phyloP scores from a whole-genome alignment of 2,888 invertebrate genomes.

The Morpho helenor region DNA sequence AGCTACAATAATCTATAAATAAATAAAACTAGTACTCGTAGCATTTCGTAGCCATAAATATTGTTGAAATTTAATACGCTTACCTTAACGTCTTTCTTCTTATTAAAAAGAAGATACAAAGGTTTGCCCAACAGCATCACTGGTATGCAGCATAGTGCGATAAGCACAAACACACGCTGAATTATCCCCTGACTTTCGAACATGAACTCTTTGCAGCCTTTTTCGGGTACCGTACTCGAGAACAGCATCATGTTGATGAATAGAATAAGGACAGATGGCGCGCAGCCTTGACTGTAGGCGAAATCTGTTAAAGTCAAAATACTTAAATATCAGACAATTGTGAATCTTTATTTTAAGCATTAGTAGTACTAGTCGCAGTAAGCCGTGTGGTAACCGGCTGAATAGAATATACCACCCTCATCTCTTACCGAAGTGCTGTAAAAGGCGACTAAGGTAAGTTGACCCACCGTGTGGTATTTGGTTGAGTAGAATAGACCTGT shows the following conservation, averaged over 20 bases:
- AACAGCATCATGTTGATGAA: slow-evolving; percentile 99
- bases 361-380: no score
- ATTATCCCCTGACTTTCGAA: slow-evolving; percentile 84
- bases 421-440: no score
- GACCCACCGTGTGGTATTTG: no score
- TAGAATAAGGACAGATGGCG: slow-evolving; percentile 97
- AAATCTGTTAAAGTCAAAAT: slow-evolving; percentile 37
- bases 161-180: slow-evolving; percentile 87
- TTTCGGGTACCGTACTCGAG: slow-evolving; percentile 75
- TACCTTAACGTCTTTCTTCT: slow-evolving; percentile 59
- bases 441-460: no score
- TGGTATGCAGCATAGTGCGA: slow-evolving; percentile 92
- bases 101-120: slow-evolving; percentile 81
- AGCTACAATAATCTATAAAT: no score
- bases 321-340: no score
- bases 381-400: no score
- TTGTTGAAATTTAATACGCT: background rate
- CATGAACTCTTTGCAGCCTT: slow-evolving; percentile 81
- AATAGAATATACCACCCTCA: no score
- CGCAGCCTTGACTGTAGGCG: slow-evolving; percentile 81
- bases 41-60: no score
- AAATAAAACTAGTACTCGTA: no score
- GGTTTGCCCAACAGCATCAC: slow-evolving; percentile 97
- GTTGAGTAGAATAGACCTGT: no score
- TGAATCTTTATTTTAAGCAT: no score